Evolutionary conservation across 2,797 vertebrate species (phyloP), one percentile per base, ranked within the genome.

Genomic region (Xiphorhynchus erythropygius): DNA sequence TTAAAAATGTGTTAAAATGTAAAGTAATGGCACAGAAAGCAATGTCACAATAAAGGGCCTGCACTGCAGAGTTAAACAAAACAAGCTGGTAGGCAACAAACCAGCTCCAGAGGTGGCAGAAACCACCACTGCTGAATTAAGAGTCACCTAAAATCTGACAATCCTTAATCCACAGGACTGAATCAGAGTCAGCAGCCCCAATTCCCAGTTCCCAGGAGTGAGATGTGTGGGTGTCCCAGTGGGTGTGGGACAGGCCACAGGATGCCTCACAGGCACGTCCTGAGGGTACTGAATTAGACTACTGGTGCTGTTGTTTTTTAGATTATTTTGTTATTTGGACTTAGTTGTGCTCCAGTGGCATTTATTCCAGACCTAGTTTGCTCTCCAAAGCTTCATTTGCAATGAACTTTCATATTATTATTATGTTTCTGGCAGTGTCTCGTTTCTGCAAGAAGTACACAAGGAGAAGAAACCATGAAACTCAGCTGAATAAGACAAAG

Each of bases 201-300:
- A 32, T 24, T 7, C 28, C 30, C 39, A 25, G 2, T 6, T 16
- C 70, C 14, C 23, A 25, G 18, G 28, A 28, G 15, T 1, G 19
- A 60, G 86, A 35, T 2, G 3, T 25, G 18, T 1, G 2, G 6
- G 10, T 24, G 37, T 21, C 19, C 1, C 1, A 30, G 42, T 1
- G 15, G 18, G 39, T 8, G 5, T 49, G 18, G 5, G 46, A 62
- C 5, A 39, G 64, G 6, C 12, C 5, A 15, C 52, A 55, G 47
- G 2, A 13, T 1, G 5, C 15, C 19, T 67, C 30, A 35, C 78
- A 30, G 2, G 15, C 7, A 2, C 1, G 4, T 15, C 8, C 3
- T 28, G 27, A 83, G 18, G 50, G 30, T 18, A 33, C 30, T 27
- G 17, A 50, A 59, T 49, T 11, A 59, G 18, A 39, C 33, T 59